phyloP scores from a whole-genome alignment of 2,113 vertebrate species.

The Elachura formosa region DNA sequence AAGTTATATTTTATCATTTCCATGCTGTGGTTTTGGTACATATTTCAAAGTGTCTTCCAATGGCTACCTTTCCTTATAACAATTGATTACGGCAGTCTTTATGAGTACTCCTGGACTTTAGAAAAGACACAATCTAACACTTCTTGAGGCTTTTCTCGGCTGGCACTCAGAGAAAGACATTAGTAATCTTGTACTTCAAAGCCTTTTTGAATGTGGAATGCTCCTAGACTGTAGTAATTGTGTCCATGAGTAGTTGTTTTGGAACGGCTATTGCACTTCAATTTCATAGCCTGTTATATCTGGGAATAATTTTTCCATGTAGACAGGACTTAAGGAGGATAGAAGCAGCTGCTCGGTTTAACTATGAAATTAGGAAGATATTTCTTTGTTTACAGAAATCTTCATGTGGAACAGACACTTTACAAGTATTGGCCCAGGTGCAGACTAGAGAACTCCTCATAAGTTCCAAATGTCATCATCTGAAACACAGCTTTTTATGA shows the following conservation, averaged over 20 bases:
- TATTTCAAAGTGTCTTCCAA: background rate
- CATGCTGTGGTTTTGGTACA: background rate
- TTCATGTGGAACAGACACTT: background rate
- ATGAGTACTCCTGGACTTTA: background rate
- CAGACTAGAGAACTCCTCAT: background rate
- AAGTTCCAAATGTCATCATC: background rate
- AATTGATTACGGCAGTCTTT: background rate
- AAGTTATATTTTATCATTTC: background rate
- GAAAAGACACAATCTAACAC: background rate
- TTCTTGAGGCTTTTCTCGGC: background rate
- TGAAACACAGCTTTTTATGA: background rate
- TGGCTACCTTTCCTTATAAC: background rate
- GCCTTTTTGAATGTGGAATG: background rate
- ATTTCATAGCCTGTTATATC: background rate
- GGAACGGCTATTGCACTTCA: background rate
- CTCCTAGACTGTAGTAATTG: background rate
- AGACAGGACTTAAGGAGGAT: background rate
- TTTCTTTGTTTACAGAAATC: background rate
- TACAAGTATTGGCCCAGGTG: background rate
- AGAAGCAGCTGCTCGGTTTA: background rate
- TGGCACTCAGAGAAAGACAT: background rate
- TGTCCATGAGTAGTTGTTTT: background rate
- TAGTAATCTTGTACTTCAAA: background rate
- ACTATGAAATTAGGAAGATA: background rate
- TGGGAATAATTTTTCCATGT: background rate